Evolutionary conservation across 2,888 invertebrate genomes (phyloP).

Genomic region (Isoperla grammatica): DNA sequence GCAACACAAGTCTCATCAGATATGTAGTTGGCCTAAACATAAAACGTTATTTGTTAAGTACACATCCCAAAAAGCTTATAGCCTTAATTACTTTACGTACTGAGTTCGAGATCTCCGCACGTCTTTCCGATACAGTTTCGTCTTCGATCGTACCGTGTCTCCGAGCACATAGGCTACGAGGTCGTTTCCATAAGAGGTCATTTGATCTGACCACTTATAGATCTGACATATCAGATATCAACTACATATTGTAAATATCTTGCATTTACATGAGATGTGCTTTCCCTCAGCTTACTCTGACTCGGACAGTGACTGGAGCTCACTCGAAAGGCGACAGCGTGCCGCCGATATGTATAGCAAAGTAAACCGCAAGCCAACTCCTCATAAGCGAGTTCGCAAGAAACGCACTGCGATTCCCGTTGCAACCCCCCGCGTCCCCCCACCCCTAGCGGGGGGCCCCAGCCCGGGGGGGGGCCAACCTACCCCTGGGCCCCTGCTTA

Average conservation of each 20-base stretch:
- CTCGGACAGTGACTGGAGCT: constrained; percentile 85
- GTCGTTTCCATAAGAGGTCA: too few relatives aligned
- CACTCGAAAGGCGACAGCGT: constrained; percentile 57
- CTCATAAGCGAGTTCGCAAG: constrained; percentile 66
- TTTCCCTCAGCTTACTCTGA: constrained; percentile 67
- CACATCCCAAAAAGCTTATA: too few relatives aligned
- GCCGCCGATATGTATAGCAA: constrained; percentile 57
- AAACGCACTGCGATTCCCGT: constrained; percentile 77
- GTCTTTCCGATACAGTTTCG: too few relatives aligned
- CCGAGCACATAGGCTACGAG: too few relatives aligned
- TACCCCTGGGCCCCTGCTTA: constrained; percentile 37
- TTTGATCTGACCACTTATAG: too few relatives aligned
- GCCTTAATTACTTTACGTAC: too few relatives aligned
- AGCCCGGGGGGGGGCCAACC: constrained; percentile 35
- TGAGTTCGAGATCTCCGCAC: too few relatives aligned
- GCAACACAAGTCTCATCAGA: too few relatives aligned
- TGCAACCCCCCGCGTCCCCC: constrained; percentile 75
- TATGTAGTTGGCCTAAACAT: too few relatives aligned
- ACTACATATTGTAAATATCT: not conserved
- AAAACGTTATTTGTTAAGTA: too few relatives aligned
- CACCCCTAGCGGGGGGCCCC: constrained; percentile 38
- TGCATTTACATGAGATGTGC: constrained; percentile 1
- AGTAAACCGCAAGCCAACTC: constrained; percentile 60
- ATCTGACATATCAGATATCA: too few relatives aligned
- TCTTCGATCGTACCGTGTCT: too few relatives aligned